Base-by-base conservation (phyloP, 2,888 invertebrate species). In the Alloplasta piceator region DNA sequence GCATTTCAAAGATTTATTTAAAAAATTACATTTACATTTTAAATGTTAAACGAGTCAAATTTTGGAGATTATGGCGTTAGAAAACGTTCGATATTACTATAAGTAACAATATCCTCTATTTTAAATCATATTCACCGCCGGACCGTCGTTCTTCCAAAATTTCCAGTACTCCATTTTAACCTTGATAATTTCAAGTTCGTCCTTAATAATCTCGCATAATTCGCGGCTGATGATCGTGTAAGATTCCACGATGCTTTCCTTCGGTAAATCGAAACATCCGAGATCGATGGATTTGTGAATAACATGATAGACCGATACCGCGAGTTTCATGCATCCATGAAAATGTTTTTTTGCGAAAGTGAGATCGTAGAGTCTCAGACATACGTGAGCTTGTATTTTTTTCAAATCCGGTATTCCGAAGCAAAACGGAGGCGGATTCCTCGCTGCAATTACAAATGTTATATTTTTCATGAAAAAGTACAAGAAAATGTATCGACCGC, bases 401-500 rank as follows among this genome's bases (percentile, higher is more conserved):
- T 89, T 86, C 4, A 89, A 56, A 67, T 89, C 85, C n/a, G 87
- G 85, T 55, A 86, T 82, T 0, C 89, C 87, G 12, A 87, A 61
- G 66, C 91, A 91, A 12, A 90, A 68, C 6, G 89, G 88, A n/a
- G 91, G 90, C 66, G 91, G 91, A 82, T 90, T 91, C 36, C 82
- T 85, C 4, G 85, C 91, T 90, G 84, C n/a, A 80, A 78, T 81
- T 77, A 71, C 46, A 6, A 36, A 7, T 0, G 10, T 55, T 77
- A 26, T 52, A 60, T 12, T 12, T 58, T 6, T 43, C 10, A 16
- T 3, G 43, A 38, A 52, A 58, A 10, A 16, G 6, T 48, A 52
- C 48, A 26, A 55, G 12, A 60, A 64, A 58, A 60, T 50, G 3
- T 16, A 39, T 10, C 6, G 7, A 9, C 43, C 36, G 55, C 4